Percentiles rank a stretch among this genome's conserved stretches.
Evolutionary conservation across 1,140 invertebrate genomes (phyloP).

Genomic region (Scylla paramamosain): DNA sequence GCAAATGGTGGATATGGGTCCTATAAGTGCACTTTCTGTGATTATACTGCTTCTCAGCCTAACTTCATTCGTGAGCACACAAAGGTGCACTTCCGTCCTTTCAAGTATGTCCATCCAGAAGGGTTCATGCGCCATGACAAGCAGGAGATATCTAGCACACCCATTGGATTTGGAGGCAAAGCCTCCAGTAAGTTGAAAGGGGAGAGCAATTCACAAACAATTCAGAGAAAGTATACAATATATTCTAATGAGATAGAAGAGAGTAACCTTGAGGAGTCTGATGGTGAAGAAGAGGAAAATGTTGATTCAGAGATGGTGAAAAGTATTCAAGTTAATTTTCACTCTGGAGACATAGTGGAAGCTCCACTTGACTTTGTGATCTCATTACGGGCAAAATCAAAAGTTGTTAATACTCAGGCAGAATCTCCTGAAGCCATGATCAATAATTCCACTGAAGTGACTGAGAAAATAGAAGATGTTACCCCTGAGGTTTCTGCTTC

Average conservation of each 20-base stretch:
- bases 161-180: constrained; percentile 39
- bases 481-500: background rate
- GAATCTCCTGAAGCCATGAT: constrained; percentile 36
- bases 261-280: constrained; percentile 32
- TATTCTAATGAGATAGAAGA: constrained; percentile 54
- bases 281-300: constrained; percentile 31
- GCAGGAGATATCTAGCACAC: constrained; percentile 73
- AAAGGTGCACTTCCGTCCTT: constrained; percentile 86
- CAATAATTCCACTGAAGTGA: background rate
- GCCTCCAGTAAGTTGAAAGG: constrained; percentile 44
- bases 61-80: constrained; percentile 90
- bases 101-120: constrained; percentile 76
- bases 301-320: constrained; percentile 67
- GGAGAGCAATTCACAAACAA: constrained; percentile 37
- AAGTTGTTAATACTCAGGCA: background rate
- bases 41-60: constrained; percentile 89
- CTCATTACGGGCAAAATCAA: constrained; percentile 74
- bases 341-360: constrained; percentile 76
- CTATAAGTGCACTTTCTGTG: constrained; percentile 90
- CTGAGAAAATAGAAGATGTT: background rate
- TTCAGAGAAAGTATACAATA: constrained; percentile 46
- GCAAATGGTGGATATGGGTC: constrained; percentile 83
- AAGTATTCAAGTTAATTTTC: constrained; percentile 74
- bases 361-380: constrained; percentile 76
- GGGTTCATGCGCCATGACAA: constrained; percentile 76